Evolutionary conservation across 1,140 invertebrate species (phyloP).

Genomic region (Heliconius eleuchia): DNA sequence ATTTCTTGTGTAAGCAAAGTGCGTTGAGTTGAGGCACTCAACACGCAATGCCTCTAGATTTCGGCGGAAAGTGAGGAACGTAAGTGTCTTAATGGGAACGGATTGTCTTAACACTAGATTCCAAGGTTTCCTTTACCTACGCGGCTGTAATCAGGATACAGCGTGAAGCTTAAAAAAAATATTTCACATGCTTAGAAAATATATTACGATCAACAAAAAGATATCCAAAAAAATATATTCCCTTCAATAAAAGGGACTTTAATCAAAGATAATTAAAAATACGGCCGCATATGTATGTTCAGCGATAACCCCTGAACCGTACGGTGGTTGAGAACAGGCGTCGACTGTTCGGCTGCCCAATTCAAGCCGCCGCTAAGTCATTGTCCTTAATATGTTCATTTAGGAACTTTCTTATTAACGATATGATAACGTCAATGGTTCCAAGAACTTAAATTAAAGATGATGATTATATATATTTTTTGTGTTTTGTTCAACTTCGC

Average conservation of each 20-base stretch:
- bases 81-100: too few species aligned
- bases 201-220: neutral
- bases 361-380: slow-evolving; percentile 33
- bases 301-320: slow-evolving; percentile 47
- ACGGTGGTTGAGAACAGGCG: slow-evolving; percentile 43
- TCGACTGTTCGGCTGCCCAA: slow-evolving; percentile 48
- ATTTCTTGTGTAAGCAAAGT: too few species aligned
- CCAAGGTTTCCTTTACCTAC: too few species aligned
- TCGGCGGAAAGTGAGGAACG: too few species aligned
- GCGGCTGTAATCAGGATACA: too few species aligned
- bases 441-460: neutral
- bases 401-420: slow-evolving; percentile 20
- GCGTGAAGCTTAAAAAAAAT: too few species aligned
- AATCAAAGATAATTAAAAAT: neutral
- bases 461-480: neutral
- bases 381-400: slow-evolving; percentile 19
- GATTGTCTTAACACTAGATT: too few species aligned
- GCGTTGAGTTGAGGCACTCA: too few species aligned
- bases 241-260: neutral
- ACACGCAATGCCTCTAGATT: too few species aligned
- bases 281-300: slow-evolving; percentile 32
- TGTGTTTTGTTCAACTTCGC: too few species aligned
- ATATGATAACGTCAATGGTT: neutral
- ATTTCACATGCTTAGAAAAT: too few species aligned
- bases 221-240: neutral